Evolutionary conservation across 2,888 invertebrate species (phyloP).

Genomic region (Sepiola atlantica): DNA sequence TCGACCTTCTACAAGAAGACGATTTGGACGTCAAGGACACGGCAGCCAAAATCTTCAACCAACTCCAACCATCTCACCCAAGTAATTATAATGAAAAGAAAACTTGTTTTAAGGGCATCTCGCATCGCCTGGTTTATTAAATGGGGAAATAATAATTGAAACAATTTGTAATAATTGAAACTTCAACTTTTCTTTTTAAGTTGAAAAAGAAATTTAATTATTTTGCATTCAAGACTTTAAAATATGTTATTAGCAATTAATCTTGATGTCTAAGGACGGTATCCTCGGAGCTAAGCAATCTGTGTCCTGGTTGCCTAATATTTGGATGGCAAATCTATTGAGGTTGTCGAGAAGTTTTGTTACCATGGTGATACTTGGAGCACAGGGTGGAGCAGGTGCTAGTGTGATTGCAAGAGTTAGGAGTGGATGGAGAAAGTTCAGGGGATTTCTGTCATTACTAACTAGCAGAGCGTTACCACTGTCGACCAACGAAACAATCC

Average conservation of each 20-base stretch:
- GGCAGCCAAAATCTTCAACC: constrained; percentile 53
- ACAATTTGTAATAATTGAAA: background rate
- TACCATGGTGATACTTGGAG: too few relatives aligned
- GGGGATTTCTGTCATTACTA: too few relatives aligned
- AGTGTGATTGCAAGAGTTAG: too few relatives aligned
- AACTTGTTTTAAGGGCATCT: background rate
- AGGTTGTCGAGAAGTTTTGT: too few relatives aligned
- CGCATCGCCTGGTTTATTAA: background rate
- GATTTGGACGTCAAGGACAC: constrained; percentile 66
- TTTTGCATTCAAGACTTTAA: background rate
- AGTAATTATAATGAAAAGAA: constrained; percentile 40
- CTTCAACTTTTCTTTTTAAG: background rate
- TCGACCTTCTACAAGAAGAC: constrained; percentile 67
- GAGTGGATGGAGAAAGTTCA: too few relatives aligned
- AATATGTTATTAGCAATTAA: background rate
- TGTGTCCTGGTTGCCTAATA: too few relatives aligned
- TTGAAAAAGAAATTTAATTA: too few relatives aligned
- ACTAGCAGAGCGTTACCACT: too few relatives aligned
- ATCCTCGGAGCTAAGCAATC: too few relatives aligned
- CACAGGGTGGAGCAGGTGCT: too few relatives aligned
- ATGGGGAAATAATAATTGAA: background rate
- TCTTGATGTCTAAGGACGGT: background rate
- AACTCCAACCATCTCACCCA: constrained; percentile 32
- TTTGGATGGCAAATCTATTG: too few relatives aligned
- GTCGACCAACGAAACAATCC: too few relatives aligned